phyloP scores from a whole-genome alignment of 2,113 vertebrate species.

The Dolichallabes microphthalmus region DNA sequence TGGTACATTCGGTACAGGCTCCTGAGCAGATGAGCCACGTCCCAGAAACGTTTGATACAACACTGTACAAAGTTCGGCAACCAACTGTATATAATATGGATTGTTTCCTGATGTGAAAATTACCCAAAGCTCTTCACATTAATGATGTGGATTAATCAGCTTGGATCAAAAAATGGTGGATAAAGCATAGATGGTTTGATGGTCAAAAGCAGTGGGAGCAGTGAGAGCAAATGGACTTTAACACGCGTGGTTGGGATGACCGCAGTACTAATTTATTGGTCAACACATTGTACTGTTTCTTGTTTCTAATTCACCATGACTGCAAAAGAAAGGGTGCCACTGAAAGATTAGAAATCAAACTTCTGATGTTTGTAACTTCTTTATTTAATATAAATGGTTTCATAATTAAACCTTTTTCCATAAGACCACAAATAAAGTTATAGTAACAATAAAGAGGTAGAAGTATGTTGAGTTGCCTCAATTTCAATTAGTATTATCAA shows the following conservation, averaged over 20 bases:
- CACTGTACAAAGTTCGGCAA: not conserved
- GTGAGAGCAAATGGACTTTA: not conserved
- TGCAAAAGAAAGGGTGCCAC: not conserved
- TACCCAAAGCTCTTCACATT: not conserved
- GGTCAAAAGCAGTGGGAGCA: not conserved
- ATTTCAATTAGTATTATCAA: conserved; percentile 14
- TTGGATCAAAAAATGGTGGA: not conserved
- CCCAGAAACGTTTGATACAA: not conserved
- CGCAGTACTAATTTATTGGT: conserved; percentile 10
- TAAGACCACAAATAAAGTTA: conserved; percentile 2
- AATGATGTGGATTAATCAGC: not conserved
- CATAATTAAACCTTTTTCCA: not conserved
- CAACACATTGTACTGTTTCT: not conserved
- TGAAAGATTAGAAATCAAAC: not conserved
- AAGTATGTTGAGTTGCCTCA: conserved; percentile 11
- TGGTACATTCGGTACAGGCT: conserved; percentile 88
- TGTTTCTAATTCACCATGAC: not conserved
- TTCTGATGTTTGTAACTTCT: conserved; percentile 5
- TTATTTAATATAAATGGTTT: conserved; percentile 34
- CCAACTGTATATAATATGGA: conserved; percentile 18
- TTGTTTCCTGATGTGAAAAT: not conserved
- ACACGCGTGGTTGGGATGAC: not conserved
- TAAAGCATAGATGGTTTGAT: not conserved
- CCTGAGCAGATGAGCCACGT: conserved; percentile 67
- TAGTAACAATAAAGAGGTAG: conserved; percentile 38